phyloP scores from a whole-genome alignment of 2,113 vertebrate species.

The Pluvialis apricaria region DNA sequence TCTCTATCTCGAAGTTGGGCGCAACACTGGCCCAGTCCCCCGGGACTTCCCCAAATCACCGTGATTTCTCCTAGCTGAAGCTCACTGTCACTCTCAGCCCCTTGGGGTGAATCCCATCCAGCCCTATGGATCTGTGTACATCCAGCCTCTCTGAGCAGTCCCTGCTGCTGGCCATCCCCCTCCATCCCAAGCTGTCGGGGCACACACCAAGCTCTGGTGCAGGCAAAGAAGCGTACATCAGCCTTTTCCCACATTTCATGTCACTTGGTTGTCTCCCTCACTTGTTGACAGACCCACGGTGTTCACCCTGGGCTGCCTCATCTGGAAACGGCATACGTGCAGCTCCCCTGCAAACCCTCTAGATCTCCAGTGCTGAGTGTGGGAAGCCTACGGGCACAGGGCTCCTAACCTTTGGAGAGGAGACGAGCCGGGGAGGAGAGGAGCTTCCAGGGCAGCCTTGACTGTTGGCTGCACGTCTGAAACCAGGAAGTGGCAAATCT shows the following conservation, averaged over 20 bases:
- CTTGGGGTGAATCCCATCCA: background rate
- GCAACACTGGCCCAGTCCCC: background rate
- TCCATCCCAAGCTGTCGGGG: background rate
- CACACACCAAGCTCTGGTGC: background rate
- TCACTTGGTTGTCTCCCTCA: background rate
- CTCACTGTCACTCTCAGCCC: background rate
- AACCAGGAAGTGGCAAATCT: background rate
- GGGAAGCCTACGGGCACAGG: background rate
- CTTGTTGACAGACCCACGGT: accelerated
- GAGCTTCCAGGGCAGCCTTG: background rate
- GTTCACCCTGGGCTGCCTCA: background rate
- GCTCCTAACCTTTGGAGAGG: background rate
- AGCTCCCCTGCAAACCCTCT: background rate
- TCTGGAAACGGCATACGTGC: background rate
- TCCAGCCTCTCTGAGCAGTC: background rate
- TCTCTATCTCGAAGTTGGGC: background rate
- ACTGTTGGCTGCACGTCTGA: constrained; percentile 3
- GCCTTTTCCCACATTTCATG: background rate
- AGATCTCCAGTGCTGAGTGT: background rate
- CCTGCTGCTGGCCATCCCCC: accelerated
- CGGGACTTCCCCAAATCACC: background rate
- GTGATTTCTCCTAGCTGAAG: background rate
- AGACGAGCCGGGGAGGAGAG: background rate
- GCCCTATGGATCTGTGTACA: too few species aligned
- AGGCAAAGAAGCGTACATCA: background rate